Evolutionary conservation across 2,797 vertebrate species (phyloP).

Genomic region (Cephalopachus bancanus): DNA sequence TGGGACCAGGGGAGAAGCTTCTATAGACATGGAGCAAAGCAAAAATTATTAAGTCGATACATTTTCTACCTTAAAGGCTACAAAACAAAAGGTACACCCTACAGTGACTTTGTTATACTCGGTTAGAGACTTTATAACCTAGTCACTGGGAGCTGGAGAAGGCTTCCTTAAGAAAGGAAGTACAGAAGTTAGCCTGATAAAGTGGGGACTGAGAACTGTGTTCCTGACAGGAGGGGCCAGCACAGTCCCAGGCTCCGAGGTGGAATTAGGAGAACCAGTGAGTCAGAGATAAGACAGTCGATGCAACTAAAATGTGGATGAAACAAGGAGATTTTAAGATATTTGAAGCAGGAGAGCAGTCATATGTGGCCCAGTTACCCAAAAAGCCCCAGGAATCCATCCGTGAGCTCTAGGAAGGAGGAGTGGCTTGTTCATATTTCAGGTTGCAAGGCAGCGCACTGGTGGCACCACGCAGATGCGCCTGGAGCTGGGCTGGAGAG

Average conservation of each 20-base stretch:
- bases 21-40: background rate
- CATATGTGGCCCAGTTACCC: background rate
- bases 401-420: background rate
- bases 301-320: background rate
- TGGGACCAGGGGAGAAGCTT: background rate
- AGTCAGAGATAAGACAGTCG: background rate
- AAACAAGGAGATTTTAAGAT: background rate
- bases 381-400: background rate
- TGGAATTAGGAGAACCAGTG: background rate
- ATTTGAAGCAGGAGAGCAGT: background rate
- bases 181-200: background rate
- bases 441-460: background rate
- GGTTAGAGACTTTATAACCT: background rate
- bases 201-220: background rate
- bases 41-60: background rate
- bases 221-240: background rate
- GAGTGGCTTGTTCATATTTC: background rate
- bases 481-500: background rate
- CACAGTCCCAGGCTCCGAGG: background rate
- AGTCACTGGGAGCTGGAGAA: background rate
- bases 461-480: background rate
- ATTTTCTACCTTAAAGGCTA: background rate
- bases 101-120: background rate
- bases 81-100: background rate
- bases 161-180: background rate